Conservation (phyloP, 2,888 invertebrate species). For the Cantharis lateralis region DNA sequence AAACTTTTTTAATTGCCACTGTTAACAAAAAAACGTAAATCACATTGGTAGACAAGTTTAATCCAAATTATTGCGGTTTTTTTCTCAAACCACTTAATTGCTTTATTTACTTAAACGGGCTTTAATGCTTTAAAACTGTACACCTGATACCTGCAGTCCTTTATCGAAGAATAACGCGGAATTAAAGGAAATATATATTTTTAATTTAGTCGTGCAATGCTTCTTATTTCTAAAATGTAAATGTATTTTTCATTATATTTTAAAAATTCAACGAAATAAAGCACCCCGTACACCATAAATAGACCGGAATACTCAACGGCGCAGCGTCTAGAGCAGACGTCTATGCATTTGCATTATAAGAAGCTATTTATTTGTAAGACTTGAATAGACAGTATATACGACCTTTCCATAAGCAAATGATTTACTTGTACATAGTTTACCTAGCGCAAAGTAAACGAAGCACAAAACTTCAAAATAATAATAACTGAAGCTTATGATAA, state of each 20-base stretch:
- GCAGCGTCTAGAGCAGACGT: no score
- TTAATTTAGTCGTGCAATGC: neutral
- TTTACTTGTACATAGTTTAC: neutral
- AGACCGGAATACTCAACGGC: no score
- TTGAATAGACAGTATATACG: neutral
- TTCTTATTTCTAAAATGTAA: neutral
- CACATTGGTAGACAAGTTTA: neutral
- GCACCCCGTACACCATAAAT: neutral
- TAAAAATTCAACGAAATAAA: neutral
- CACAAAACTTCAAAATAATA: neutral
- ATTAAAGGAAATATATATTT: neutral
- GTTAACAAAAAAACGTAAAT: neutral
- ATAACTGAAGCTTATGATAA: neutral
- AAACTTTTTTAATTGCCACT: neutral
- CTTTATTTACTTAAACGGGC: neutral
- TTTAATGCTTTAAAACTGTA: neutral
- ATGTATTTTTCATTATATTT: neutral
- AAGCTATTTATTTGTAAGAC: neutral
- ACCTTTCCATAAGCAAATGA: neutral
- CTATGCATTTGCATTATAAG: neutral
- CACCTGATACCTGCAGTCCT: neutral
- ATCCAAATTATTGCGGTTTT: neutral
- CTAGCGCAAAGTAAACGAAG: neutral
- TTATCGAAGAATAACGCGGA: neutral
- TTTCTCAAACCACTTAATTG: neutral